phyloP scores from a whole-genome alignment of 92 coral and sea anemone genomes.

The Zoanthus solanderi region DNA sequence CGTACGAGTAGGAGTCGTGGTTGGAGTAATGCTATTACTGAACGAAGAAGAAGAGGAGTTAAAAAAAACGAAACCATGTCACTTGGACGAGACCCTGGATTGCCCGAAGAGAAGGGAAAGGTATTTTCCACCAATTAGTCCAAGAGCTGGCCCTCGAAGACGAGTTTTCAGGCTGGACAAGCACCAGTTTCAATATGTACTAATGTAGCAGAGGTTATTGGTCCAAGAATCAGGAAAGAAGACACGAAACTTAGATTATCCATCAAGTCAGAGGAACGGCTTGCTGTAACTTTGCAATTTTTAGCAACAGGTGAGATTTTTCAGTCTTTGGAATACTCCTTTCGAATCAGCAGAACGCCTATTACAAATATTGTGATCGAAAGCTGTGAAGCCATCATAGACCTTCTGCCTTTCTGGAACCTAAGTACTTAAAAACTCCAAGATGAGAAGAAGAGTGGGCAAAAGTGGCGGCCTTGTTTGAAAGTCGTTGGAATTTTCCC shows the following conservation, averaged over 20 bases:
- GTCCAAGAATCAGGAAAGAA: constrained; percentile 30
- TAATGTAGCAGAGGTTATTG: constrained; percentile 18
- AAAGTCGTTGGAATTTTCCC: constrained; percentile 57
- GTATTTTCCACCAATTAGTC: constrained; percentile 33
- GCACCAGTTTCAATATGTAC: constrained; percentile 48
- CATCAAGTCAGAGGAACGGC: constrained; percentile 59
- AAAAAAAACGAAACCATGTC: background rate
- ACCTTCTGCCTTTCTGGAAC: background rate
- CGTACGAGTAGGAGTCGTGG: too few relatives aligned
- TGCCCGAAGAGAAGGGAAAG: constrained; percentile 43
- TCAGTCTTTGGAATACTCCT: constrained; percentile 59
- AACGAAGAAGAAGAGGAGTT: background rate
- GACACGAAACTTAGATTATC: constrained; percentile 42
- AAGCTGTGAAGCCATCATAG: constrained; percentile 47
- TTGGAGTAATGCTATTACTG: too few relatives aligned
- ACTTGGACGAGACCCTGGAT: constrained; percentile 54
- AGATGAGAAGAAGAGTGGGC: constrained; percentile 48
- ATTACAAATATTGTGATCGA: constrained; percentile 59
- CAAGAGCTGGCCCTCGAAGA: constrained; percentile 53
- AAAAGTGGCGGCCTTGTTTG: constrained; percentile 51
- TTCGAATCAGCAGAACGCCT: constrained; percentile 56
- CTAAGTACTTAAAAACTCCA: constrained; percentile 41
- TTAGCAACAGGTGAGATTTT: constrained; percentile 66
- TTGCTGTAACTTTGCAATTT: constrained; percentile 56
- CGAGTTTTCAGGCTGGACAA: constrained; percentile 53